Evolutionary conservation across 2,797 vertebrate species (phyloP).

Genomic region (Rhinophrynus dorsalis): DNA sequence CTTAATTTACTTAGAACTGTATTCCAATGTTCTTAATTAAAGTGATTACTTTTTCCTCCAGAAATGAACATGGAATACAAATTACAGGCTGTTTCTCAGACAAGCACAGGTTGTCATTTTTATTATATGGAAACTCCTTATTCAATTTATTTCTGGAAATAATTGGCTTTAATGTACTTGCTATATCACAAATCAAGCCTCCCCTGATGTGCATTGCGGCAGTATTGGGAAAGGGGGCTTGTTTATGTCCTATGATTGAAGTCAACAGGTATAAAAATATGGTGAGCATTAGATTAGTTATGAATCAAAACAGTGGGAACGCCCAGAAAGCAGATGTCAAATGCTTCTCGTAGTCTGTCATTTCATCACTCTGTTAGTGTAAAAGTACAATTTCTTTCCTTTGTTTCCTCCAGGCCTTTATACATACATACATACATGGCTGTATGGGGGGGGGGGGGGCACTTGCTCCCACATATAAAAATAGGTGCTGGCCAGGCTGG

Average conservation of each 20-base stretch:
- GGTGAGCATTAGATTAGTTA: conserved; percentile 1
- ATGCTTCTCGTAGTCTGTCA: neutral
- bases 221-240: conserved; percentile 12
- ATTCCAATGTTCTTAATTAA: conserved; percentile 45
- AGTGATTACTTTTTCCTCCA: conserved; percentile 37
- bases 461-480: no score
- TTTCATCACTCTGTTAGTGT: conserved; percentile 4
- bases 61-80: conserved; percentile 36
- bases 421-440: no score
- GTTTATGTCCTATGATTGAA: conserved; percentile 8
- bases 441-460: no score
- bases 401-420: no score
- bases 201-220: conserved; percentile 23
- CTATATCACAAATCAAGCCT: conserved; percentile 33
- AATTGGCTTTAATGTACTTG: conserved; percentile 41
- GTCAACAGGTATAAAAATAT: conserved; percentile 6
- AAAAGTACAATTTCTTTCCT: no score
- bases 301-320: conserved; percentile 7
- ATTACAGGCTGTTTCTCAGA: conserved; percentile 35
- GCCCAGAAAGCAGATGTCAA: conserved; percentile 12
- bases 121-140: conserved; percentile 34
- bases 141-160: conserved; percentile 38
- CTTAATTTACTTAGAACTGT: conserved; percentile 45
- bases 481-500: no score
- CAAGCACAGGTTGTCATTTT: conserved; percentile 41